Conservation (phyloP, 1,140 invertebrate genomes). For the Colletes latitarsis region DNA sequence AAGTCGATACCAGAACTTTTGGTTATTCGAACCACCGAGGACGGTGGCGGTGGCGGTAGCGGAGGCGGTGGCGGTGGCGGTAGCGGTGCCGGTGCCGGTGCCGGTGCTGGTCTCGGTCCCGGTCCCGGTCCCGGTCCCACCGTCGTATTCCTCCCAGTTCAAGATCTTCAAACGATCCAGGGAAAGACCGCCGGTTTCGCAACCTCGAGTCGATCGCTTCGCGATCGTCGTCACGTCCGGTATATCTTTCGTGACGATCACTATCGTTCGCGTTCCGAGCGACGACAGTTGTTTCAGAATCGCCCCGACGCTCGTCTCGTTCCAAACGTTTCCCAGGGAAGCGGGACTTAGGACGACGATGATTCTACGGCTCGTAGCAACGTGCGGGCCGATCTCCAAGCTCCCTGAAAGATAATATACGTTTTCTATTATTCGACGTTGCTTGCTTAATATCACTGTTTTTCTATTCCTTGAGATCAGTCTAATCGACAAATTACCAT, state of each 20-base stretch:
- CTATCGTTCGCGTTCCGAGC: slow-evolving; percentile 66
- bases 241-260: slow-evolving; percentile 73
- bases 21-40: slow-evolving; percentile 38
- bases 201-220: slow-evolving; percentile 66
- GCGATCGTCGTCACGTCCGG: slow-evolving; percentile 69
- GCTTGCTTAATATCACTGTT: too few relatives aligned
- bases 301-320: slow-evolving; percentile 69
- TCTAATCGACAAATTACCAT: too few relatives aligned
- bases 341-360: slow-evolving; percentile 75
- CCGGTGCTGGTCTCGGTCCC: neutral
- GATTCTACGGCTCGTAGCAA: slow-evolving; percentile 68
- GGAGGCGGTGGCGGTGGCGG: too few relatives aligned
- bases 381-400: slow-evolving; percentile 74
- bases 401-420: slow-evolving; percentile 65
- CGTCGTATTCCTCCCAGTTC: slow-evolving; percentile 69
- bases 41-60: too few relatives aligned
- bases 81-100: too few relatives aligned
- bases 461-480: too few relatives aligned
- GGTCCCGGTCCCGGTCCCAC: neutral
- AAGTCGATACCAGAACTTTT: slow-evolving; percentile 77
- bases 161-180: slow-evolving; percentile 71
- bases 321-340: slow-evolving; percentile 73
- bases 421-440: neutral
- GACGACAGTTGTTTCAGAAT: slow-evolving; percentile 73
- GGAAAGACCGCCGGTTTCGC: slow-evolving; percentile 58